Evolutionary conservation across 2,888 invertebrate genomes (phyloP), one percentile per base, ranked within the genome.

Genomic region (Tetragonula carbonaria): DNA sequence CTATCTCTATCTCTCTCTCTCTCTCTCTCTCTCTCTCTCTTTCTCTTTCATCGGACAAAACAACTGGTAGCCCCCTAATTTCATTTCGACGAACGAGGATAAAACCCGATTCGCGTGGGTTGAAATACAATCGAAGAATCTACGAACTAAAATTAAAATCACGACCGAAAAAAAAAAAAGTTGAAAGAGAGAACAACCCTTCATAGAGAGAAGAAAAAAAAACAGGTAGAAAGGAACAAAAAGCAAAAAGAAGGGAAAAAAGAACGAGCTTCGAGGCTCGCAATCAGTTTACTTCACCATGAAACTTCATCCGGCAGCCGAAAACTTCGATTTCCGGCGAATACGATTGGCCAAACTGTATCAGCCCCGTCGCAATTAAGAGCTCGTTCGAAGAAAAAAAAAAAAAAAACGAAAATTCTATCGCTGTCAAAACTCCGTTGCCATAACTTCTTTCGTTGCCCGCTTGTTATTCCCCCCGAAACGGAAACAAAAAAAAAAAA

Each of bases 321-420:
- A 63, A 73, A 63, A 73, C 62, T 76, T 73, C 57, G 59, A 51
- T 73, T 68, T 55, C 45, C 74, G 45, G 14, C 33, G 8, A 45
- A 62, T 65, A 21, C 62, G 45, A 74, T 72, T 23, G 62, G 45
- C 59, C 66, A 68, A 67, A 74, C 57, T 59, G 21, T 33, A 21
- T 28, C 50, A 71, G 63, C 59, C 74, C 63, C 71, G 62, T 66
- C 33, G 85, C 75, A 84, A 84, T 86, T 84, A 80, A 81, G 38
- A 45, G 78, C 75, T 59, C 68, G 62, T 80, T 65, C 23, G 72
- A 73, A 78, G 80, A 45, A 8, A 45, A 5, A 38, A 45, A n/a
- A n/a, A 33, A 6, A 38, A 5, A 38, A 6, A 45, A 45, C 4
- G 38, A 38, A 45, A 85, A 85, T 86, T 78, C 70, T 85, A 80